Evolutionary conservation across 2,888 invertebrate species (phyloP), one percentile per base, ranked within the genome.

Genomic region (Pyralis farinalis): DNA sequence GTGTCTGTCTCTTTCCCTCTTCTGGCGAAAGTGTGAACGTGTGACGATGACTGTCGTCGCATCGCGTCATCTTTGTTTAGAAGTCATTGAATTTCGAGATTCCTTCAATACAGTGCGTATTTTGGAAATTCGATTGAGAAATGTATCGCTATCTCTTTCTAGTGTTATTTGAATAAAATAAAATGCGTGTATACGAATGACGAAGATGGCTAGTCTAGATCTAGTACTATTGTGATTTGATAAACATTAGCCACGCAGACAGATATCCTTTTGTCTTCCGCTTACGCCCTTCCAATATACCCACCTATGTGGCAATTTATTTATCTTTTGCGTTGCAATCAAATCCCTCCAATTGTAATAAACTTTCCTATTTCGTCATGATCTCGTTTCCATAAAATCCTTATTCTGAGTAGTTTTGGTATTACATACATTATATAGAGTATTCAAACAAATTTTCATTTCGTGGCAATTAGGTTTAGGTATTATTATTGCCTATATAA

Each of bases 1-100:
- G 11, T 30, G 11, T 75, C 75, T 67, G 71, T 86, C 87, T 80
- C 81, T 72, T 58, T 88, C 76, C 52, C 76, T 68, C 87, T 53
- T 49, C 44, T 25, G 38, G 41, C 22, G 45, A 47, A 52, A 40
- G 47, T 53, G 45, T 50, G 61, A 42, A 61, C 47, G 47, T 50
- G 55, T 58, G 59, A 61, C 66, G 70, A 71, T 55, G 65, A 71
- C 61, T 62, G 63, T 55, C 60, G 58, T 64, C 69, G 65, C 70
- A 75, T 79, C 74, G 76, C 77, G 79, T 80, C 81, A 84, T 85
- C 83, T 85, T 86, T 84, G 78, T 85, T 79, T 79, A 78, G 73
- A 75, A 80, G 70, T 80, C 73, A 77, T 75, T 69, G 65, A 61
- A 58, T 72, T 75, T 71, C 55, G 68, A 72, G 63, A 71, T 70